Evolutionary conservation across 64 coral and sea anemone species (phyloP), one percentile per base, ranked within the genome.

Genomic region (Dendronephthya gigantea): DNA sequence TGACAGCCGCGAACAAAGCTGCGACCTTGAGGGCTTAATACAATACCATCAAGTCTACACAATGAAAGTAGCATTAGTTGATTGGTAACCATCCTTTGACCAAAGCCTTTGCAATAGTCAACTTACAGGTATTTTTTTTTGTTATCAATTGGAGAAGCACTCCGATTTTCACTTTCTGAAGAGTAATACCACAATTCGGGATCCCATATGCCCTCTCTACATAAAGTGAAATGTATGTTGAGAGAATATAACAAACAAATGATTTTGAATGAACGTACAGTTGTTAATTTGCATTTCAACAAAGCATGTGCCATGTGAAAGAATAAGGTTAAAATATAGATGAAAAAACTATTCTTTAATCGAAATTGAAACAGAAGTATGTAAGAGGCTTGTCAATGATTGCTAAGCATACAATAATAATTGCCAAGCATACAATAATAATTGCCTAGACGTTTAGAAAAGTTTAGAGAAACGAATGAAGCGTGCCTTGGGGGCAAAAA

Each of bases 121-220:
- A 89, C 87, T 98, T 83, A 98, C 92, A 90, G 36, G 87, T 93
- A 92, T 79, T 90, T 88, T 35, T 82, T 98, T 33, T 93, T 87
- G 16, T 90, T 86, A 0, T 98, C 95, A 5, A 91, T 92, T 32
- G 95, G 95, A 30, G 95, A 98, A 45, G 90, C 90, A 91, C 92
- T 93, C 75, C 95, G 49, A 31, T 98, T 98, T 33, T 86, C 90
- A 83, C 95, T 93, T 45, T 90, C 84, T 32, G 29, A 25, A 14
- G 95, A 93, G 39, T 98, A 92, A 38, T 98, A 92, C 95, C 95
- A 98, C 8, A 93, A 12, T 50, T 98, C 95, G n/a, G 95, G 95
- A 65, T 98, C 95, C 95, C 95, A 98, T 35, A 93, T 65, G 1
- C 95, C 95, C 68, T 93, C 86, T 87, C 95, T 96, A 83, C 84